These are phyloP conservation scores for Dendronephthya gigantea DNA, from an alignment of 64 coral and sea anemone genomes.

Conservation along the genomic window DNA sequence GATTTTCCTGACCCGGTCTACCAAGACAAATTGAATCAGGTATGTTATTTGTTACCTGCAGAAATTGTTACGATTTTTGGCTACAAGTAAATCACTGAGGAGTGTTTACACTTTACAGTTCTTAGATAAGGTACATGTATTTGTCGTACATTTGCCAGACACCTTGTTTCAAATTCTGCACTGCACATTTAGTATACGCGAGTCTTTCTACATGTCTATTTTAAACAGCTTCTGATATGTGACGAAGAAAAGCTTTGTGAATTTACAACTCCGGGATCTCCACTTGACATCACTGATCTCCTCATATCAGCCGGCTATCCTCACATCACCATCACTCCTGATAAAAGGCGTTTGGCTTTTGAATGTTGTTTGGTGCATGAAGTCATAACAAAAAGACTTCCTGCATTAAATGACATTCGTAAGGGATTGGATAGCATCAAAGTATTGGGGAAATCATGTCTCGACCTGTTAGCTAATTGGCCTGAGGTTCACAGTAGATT, in stretches of 20 bases:
- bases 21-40: neutral
- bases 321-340: constrained; percentile 2
- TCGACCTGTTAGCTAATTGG: constrained; percentile 15
- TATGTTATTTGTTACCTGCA: neutral
- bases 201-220: neutral
- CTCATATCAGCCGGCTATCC: constrained; percentile 37
- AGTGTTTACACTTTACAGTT: no score
- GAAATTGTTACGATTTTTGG: no score
- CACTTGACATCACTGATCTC: constrained; percentile 37
- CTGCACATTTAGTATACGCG: no score
- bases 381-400: constrained; percentile 21
- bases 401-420: constrained; percentile 21
- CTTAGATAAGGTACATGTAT: no score
- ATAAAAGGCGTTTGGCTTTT: constrained; percentile 17
- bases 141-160: no score
- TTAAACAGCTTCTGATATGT: neutral
- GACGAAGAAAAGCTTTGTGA: constrained; percentile 8
- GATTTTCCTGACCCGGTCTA: neutral
- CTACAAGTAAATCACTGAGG: no score
- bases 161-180: no score
- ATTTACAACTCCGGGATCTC: neutral
- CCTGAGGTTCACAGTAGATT: constrained; percentile 14
- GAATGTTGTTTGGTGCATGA: constrained; percentile 23
- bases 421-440: neutral
- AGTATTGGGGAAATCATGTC: neutral